Base-by-base conservation (phyloP, 2,113 vertebrate genomes). In the Urocitellus parryii region DNA sequence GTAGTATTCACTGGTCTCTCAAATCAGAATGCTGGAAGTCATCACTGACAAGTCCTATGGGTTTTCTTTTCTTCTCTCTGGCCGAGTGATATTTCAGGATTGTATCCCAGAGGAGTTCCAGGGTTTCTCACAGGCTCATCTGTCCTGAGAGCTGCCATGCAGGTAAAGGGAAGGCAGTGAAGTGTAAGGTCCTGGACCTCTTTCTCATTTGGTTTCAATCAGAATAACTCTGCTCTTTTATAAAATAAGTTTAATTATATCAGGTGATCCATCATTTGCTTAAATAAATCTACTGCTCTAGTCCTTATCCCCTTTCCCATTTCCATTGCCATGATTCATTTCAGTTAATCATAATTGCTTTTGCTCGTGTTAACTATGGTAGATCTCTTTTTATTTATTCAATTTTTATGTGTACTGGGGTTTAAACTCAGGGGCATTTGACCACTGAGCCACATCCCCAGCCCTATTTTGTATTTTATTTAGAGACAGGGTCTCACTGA, bases 231-330 rank as follows among this genome's bases (percentile, higher is more conserved):
- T 91, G 39, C 48, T 86, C 51, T 37, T 95, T 77, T 88, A 14
- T 85, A 78, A 67, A 95, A 79, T 90, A 70, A 83, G 34, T 70
- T 42, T 32, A 51, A 79, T 85, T 65, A 67, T 58, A 63, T 42
- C 61, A 27, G 51, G 11, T 90, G 29, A 87, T 58, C 9, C 42
- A 18, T 37, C 90, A 56, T 86, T 88, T 92, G 72, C 81, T 93
- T 74, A 61, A 86, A 48, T 58, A 76, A 68, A 82, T 58, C 29
- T 61, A 0, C 2, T 87, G 8, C 25, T 13, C 4, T 90, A 39
- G 42, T 48, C 34, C 51, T 70, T 45, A 2, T 22, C 4, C 39
- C 7, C 39, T 91, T 80, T 72, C 39, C 74, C 37, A 25, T 94
- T 80, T 94, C 34, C 48, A 25, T 81, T 74, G 61, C 39, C 20